A percentile compares a stretch with the other conserved stretches of the same genome.
These are phyloP conservation scores for Cerastis rubricosa DNA, from an alignment of 2,888 invertebrate genomes.

Conservation along the genomic window DNA sequence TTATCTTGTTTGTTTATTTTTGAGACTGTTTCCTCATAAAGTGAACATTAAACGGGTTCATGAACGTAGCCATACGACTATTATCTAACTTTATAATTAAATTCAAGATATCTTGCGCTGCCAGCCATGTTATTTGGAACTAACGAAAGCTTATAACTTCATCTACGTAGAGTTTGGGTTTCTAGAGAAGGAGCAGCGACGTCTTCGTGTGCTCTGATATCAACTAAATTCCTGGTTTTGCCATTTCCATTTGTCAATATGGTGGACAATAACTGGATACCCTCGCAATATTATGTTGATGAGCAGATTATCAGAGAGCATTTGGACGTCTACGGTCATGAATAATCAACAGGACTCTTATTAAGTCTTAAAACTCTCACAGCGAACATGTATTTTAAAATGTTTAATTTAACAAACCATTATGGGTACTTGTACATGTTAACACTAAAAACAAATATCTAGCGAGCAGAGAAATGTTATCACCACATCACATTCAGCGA, in stretches of 20 bases:
- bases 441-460: conserved; percentile 21
- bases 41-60: conserved; percentile 62
- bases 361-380: not conserved
- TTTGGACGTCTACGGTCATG: not conserved
- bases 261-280: not conserved
- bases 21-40: conserved; percentile 60
- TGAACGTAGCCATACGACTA: conserved; percentile 52
- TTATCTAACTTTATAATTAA: conserved; percentile 64
- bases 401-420: conserved; percentile 2
- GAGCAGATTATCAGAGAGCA: not conserved
- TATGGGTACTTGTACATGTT: not conserved
- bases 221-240: not conserved
- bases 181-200: not conserved
- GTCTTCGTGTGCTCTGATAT: not conserved
- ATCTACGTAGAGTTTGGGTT: conserved; percentile 34
- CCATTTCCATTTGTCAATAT: not conserved
- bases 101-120: conserved; percentile 51
- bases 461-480: conserved; percentile 48
- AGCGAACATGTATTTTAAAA: not conserved
- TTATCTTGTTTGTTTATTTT: conserved; percentile 68
- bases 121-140: conserved; percentile 47
- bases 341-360: not conserved
- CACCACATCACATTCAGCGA: conserved; percentile 53
- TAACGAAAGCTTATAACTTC: conserved; percentile 42
- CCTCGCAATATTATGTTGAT: not conserved